Base-by-base conservation (phyloP, 2,113 vertebrate species). In the Oriolus oriolus region DNA sequence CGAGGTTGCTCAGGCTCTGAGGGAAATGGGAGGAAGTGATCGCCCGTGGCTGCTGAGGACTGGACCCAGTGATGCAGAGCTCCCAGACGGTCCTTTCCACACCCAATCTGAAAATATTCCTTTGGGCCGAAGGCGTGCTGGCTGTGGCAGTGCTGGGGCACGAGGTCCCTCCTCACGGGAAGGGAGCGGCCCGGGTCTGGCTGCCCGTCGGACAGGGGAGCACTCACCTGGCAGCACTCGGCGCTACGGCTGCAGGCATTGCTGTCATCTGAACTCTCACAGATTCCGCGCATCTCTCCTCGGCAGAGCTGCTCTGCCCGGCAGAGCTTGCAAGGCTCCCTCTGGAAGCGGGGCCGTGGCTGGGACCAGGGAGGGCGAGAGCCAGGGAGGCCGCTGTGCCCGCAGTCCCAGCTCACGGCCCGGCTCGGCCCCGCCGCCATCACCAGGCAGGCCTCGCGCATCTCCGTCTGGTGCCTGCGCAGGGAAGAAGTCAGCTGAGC, bases 341-440 rank as follows among this genome's bases (percentile, higher is more conserved):
- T 64, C 20, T 44, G 50, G 42, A 41, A 26, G 33, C 4, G 21
- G 19, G 13, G 10, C 60, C 49, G n/a, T 22, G 47, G 37, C 52
- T 16, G 20, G 26, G 33, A 37, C 1, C 17, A 10, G 33, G 14
- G 27, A 33, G 13, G 39, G 20, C 26, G 28, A 6, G 28, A 66
- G 37, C 21, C 3, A 0, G 31, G 24, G 37, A 27, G 19, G 57
- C 21, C 7, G 7, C 44, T 1, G 1, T 35, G 50, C 24, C 53
- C 22, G 1, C 26, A 5, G 15, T 9, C 18, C 41, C 28, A 1
- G 16, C 61, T n/a, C 19, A 1, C 35, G 35, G 30, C 50, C 68
- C 3, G 0, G 13, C 30, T 50, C 50, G 28, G 33, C 49, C 26
- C 23, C 2, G 1, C 52, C 1, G 0, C 4, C 11, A 2, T 21